A percentile compares a stretch with the other conserved stretches of the same genome.
phyloP scores from a whole-genome alignment of 2,888 invertebrate genomes.

The Ephialtes manifestator region DNA sequence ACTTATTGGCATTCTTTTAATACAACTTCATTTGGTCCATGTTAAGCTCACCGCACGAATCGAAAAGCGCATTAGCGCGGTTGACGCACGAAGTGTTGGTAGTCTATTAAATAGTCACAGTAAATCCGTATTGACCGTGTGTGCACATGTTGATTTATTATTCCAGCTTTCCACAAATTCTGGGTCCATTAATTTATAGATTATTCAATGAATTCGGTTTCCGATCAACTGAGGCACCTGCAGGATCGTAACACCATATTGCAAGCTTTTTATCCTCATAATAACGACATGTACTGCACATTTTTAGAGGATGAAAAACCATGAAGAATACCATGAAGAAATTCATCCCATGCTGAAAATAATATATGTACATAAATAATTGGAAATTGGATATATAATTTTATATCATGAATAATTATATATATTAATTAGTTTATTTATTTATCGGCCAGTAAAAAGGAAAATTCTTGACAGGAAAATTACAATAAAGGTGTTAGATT shows the following conservation, averaged over 20 bases:
- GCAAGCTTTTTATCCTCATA: background rate
- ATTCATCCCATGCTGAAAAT: no score
- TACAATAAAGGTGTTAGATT: no score
- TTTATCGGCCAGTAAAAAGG: no score
- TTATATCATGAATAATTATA: no score
- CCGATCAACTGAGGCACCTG: slow-evolving; percentile 16
- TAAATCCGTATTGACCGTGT: slow-evolving; percentile 77
- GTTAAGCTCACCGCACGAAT: slow-evolving; percentile 6
- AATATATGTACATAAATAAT: no score
- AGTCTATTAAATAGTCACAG: slow-evolving; percentile 76
- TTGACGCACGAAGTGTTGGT: slow-evolving; percentile 20
- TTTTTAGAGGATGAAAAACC: background rate
- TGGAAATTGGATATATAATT: no score
- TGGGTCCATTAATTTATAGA: slow-evolving; percentile 42
- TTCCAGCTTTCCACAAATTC: slow-evolving; percentile 52
- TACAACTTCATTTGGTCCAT: slow-evolving; percentile 3
- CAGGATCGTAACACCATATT: slow-evolving; percentile 10
- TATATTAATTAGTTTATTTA: no score
- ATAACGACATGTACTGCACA: background rate
- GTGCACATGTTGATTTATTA: slow-evolving; percentile 44
- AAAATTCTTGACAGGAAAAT: no score
- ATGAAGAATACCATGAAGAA: background rate
- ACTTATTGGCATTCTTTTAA: slow-evolving; percentile 16
- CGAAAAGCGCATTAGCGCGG: slow-evolving; percentile 19
- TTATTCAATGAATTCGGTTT: slow-evolving; percentile 59